phyloP scores from a whole-genome alignment of 64 coral and sea anemone genomes.

The Astreopora myriophthalma region DNA sequence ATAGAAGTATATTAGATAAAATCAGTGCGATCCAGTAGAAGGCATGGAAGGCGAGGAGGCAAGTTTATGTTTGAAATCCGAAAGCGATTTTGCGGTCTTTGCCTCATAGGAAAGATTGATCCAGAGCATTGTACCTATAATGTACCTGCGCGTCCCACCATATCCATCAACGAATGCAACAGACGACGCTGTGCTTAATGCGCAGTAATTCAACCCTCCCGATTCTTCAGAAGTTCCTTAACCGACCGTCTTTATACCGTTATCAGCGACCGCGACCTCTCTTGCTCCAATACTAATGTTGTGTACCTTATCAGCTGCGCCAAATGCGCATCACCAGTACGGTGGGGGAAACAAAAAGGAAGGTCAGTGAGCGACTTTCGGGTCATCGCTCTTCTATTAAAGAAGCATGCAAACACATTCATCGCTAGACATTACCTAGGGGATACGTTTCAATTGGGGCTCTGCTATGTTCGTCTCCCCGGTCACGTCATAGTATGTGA shows the following conservation, averaged over 20 bases:
- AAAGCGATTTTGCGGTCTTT: too few species aligned
- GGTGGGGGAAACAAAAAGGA: constrained; percentile 16
- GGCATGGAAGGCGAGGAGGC: too few species aligned
- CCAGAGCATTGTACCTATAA: too few species aligned
- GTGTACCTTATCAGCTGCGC: neutral
- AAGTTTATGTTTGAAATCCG: too few species aligned
- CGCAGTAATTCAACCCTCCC: neutral
- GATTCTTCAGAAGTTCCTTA: constrained; percentile 10
- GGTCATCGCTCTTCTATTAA: constrained; percentile 28
- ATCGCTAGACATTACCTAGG: constrained; percentile 31
- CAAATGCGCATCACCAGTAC: constrained; percentile 36
- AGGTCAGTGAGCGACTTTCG: constrained; percentile 2
- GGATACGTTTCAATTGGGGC: too few species aligned
- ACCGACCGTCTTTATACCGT: neutral
- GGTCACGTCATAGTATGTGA: too few species aligned
- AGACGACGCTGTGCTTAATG: neutral
- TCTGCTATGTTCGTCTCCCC: too few species aligned
- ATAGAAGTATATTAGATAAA: too few species aligned
- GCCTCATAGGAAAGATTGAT: too few species aligned
- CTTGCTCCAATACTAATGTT: neutral
- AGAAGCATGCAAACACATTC: constrained; percentile 34
- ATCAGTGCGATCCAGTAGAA: too few species aligned
- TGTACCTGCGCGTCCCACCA: neutral
- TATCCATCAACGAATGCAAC: neutral
- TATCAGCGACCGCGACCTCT: neutral